These are phyloP conservation scores for Alces alces DNA, from an alignment of 2,113 vertebrate genomes.

Conservation along the genomic window DNA sequence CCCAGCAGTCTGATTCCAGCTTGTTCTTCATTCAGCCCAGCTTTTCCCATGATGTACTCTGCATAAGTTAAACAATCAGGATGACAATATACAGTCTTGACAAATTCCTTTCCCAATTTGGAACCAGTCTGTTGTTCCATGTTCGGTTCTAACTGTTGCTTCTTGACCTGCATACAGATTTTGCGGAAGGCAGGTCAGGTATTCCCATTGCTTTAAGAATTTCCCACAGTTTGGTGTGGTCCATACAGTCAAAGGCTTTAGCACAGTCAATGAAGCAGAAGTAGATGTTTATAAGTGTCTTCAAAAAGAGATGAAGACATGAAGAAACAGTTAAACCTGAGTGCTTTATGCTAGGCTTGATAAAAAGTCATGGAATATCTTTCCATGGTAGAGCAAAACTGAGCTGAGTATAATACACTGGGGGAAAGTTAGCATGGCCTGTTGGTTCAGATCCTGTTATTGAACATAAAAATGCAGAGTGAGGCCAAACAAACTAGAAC, in stretches of 20 bases:
- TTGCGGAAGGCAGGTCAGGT: not conserved
- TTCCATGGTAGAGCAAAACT: not conserved
- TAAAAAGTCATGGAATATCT: not conserved
- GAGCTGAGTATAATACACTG: not conserved
- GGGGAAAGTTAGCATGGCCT: not conserved
- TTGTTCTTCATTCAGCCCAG: not conserved
- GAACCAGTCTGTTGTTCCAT: not conserved
- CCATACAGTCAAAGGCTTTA: not conserved
- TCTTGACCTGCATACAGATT: not conserved
- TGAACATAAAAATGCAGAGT: not conserved
- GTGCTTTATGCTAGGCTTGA: not conserved
- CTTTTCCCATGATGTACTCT: not conserved
- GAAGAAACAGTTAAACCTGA: not conserved
- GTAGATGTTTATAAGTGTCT: not conserved
- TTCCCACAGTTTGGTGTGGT: not conserved
- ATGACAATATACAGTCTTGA: not conserved
- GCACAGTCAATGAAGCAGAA: not conserved
- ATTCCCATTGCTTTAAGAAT: not conserved
- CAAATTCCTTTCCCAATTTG: not conserved
- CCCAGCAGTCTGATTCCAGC: not conserved
- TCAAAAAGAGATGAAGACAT: not conserved
- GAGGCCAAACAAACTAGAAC: not conserved
- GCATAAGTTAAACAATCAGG: not conserved
- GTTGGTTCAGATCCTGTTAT: not conserved
- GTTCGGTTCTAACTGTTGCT: not conserved